Evolutionary conservation across 2,797 vertebrate species (phyloP).

Genomic region (Psittacula echo): DNA sequence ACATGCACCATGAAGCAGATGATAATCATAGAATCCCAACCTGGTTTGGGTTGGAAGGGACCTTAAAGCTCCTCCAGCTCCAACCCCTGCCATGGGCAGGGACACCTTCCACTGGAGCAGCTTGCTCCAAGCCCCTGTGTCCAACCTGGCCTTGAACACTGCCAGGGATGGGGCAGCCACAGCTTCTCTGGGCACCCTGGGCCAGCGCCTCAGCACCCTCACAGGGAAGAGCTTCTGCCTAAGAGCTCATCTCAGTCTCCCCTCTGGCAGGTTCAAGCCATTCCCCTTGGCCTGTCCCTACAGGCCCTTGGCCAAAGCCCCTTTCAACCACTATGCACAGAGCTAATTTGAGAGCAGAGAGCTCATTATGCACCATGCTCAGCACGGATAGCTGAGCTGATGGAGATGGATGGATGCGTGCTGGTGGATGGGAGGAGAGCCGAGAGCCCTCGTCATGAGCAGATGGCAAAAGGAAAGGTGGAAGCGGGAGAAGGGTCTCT

Average conservation of each 20-base stretch:
- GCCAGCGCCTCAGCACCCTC: no score
- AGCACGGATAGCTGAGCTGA: not conserved
- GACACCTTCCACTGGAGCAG: no score
- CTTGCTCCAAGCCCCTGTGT: no score
- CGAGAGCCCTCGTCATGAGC: not conserved
- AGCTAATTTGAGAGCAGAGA: not conserved
- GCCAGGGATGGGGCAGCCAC: no score
- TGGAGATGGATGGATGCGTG: not conserved
- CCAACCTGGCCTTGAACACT: no score
- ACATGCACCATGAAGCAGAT: not conserved
- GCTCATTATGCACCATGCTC: not conserved
- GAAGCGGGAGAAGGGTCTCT: not conserved
- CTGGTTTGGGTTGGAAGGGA: not conserved
- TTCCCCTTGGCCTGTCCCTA: not conserved
- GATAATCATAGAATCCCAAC: not conserved
- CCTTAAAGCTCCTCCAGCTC: rapidly evolving
- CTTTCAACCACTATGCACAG: not conserved
- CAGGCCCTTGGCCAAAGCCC: not conserved
- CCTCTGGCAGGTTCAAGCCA: not conserved
- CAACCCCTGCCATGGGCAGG: no score
- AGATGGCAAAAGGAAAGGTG: conserved; percentile 1
- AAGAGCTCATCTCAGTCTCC: not conserved
- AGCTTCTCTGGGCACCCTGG: no score
- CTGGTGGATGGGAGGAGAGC: not conserved
- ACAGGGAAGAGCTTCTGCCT: no score